Evolutionary conservation across 2,113 vertebrate genomes (phyloP), one percentile per base, ranked within the genome.

Genomic region (Heterocephalus glaber): DNA sequence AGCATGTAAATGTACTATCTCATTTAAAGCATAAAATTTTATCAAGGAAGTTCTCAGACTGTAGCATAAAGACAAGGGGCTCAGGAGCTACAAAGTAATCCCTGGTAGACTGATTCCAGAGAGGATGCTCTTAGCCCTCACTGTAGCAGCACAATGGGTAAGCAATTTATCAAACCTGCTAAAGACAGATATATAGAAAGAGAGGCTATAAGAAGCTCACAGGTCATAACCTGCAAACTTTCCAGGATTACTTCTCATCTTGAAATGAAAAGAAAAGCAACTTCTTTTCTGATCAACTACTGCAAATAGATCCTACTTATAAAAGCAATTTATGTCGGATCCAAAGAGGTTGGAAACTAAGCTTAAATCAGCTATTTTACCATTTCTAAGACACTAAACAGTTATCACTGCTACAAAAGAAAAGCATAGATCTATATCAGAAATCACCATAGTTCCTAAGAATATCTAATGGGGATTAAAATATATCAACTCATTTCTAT

Each of bases 241-340:
- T 52, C 33, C 5, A 91, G 13, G 33, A 49, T n/a, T 63, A 77
- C 30, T 44, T 49, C 22, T 86, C 54, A 74, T 33, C 28, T 61
- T 60, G 22, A 86, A 13, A 61, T 52, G 47, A 17, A 13, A 76
- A 85, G 60, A 88, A 74, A 87, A 89, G n/a, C 19, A 83, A 52
- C 24, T 81, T 14, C 38, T n/a, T 86, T 58, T 80, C 11, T 28
- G 19, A 77, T 72, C 60, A 80, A 79, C 56, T 76, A 54, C 3
- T 54, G 26, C 26, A 30, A 85, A 80, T 14, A 65, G 58, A 28
- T 56, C 28, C n/a, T 28, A 30, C 30, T 92, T 72, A 35, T 38
- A 92, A 92, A 86, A 92, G 60, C 38, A 90, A 82, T 44, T 66
- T n/a, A 56, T 35, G 5, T 26, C 38, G 92, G n/a, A 93, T 26